A percentile compares a stretch with the other conserved stretches of the same genome.
Conservation (phyloP, 92 coral and sea anemone species). For the Heliopora coerulea region DNA sequence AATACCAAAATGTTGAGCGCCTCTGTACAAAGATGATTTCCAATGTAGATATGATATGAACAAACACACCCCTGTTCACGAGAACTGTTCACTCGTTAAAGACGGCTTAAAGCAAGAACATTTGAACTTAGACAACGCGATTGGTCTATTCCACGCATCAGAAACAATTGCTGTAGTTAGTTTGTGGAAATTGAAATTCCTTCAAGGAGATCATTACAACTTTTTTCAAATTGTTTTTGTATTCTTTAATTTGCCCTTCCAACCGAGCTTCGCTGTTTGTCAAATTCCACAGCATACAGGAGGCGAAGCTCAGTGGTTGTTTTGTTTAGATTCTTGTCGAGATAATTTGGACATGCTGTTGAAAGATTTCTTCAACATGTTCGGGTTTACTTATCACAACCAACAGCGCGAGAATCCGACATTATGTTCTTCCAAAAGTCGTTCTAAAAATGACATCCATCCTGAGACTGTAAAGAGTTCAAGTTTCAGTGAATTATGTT, state of each 20-base stretch:
- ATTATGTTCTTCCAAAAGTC: too few relatives aligned
- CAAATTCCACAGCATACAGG: background rate
- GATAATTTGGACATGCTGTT: conserved; percentile 20
- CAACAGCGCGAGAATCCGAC: background rate
- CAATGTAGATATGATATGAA: background rate
- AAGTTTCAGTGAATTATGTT: too few relatives aligned
- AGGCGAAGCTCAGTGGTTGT: conserved; percentile 27
- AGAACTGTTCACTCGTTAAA: background rate
- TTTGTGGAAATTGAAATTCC: background rate
- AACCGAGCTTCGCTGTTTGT: conserved; percentile 5
- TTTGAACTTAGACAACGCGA: background rate
- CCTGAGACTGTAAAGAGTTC: too few relatives aligned
- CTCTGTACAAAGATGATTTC: background rate
- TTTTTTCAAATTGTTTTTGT: background rate
- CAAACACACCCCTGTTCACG: background rate
- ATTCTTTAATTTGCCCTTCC: background rate
- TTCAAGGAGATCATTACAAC: background rate
- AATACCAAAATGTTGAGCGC: background rate
- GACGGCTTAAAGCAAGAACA: too few relatives aligned
- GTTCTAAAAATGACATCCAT: too few relatives aligned
- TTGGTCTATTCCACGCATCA: background rate
- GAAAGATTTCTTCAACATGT: conserved; percentile 44
- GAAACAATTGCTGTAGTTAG: background rate
- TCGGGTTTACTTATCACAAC: background rate
- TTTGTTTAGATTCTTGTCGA: conserved; percentile 36